Conservation (phyloP, 2,797 vertebrate species). For the Sparus aurata region DNA sequence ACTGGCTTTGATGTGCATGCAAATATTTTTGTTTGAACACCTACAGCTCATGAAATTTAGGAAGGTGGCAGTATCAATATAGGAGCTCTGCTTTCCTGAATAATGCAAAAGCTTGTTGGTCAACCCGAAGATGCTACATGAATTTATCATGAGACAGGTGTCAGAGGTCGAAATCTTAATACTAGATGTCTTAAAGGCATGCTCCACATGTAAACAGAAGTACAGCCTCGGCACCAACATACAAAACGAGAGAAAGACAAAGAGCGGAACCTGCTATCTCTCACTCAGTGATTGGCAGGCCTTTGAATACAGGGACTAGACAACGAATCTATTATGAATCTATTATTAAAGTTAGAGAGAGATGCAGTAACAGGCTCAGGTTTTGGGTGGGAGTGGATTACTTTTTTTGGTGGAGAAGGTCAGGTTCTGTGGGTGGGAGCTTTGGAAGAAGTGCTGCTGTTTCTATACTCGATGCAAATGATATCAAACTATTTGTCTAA, state of each 20-base stretch:
- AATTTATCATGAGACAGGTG: conserved; percentile 22
- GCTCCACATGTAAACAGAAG: conserved; percentile 14
- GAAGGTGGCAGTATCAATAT: background rate
- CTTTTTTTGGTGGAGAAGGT: background rate
- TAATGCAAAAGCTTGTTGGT: conserved; percentile 10
- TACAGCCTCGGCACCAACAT: background rate
- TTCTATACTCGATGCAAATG: background rate
- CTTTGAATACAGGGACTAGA: conserved; percentile 26
- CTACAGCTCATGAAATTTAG: conserved; percentile 15
- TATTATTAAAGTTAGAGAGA: conserved; percentile 27
- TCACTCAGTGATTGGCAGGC: conserved; percentile 27
- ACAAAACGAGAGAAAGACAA: background rate
- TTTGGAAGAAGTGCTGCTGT: background rate
- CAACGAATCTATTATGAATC: conserved; percentile 13
- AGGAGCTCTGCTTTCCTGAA: conserved; percentile 12
- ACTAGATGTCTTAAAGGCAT: conserved; percentile 1
- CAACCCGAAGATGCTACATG: conserved; percentile 2
- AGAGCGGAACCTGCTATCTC: conserved; percentile 9
- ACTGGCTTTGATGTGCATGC: conserved; percentile 23
- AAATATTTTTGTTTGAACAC: conserved; percentile 31
- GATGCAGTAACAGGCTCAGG: conserved; percentile 1
- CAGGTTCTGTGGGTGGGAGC: background rate
- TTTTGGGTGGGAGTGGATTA: background rate
- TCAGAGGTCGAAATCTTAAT: background rate
- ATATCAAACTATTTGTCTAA: background rate